These are phyloP conservation scores for Nibea albiflora DNA, from an alignment of 2,113 vertebrate genomes.

Conservation along the genomic window DNA sequence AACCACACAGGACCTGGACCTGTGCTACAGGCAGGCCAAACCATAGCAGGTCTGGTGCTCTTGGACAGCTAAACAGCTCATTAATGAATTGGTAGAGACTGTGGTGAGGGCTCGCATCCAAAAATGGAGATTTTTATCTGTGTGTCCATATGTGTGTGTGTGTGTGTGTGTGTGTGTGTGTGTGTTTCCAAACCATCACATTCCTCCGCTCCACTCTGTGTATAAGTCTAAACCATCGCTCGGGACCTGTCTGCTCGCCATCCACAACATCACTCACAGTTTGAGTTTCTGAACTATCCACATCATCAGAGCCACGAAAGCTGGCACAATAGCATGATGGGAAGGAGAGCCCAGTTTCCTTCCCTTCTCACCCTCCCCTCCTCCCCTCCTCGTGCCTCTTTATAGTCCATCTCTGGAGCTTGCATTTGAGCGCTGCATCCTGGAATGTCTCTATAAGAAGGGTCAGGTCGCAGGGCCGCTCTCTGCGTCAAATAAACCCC, in stretches of 20 bases:
- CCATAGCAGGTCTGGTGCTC: constrained; percentile 70
- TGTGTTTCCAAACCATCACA: constrained; percentile 61
- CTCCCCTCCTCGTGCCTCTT: constrained; percentile 15
- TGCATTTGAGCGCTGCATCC: constrained; percentile 64
- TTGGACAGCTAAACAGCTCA: constrained; percentile 73
- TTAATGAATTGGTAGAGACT: constrained; percentile 79
- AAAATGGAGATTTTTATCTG: constrained; percentile 63
- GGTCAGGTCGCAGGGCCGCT: constrained; percentile 64
- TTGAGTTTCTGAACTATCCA: constrained; percentile 64
- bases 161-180: constrained; percentile 15
- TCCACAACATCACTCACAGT: constrained; percentile 73
- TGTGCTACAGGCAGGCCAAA: constrained; percentile 67
- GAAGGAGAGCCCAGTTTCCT: constrained; percentile 67
- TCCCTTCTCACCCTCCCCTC: constrained; percentile 22
- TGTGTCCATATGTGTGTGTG: constrained; percentile 11
- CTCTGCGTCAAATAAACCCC: constrained; percentile 48
- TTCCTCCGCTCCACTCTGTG: constrained; percentile 56
- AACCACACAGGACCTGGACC: constrained; percentile 71
- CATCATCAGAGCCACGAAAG: constrained; percentile 65
- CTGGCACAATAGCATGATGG: constrained; percentile 62
- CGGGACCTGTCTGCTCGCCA: constrained; percentile 68
- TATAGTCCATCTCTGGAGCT: constrained; percentile 63
- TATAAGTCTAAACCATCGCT: constrained; percentile 60
- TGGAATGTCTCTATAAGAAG: constrained; percentile 68
- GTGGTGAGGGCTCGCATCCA: constrained; percentile 70